phyloP scores from a whole-genome alignment of 2,113 vertebrate genomes.

The Willisornis vidua region DNA sequence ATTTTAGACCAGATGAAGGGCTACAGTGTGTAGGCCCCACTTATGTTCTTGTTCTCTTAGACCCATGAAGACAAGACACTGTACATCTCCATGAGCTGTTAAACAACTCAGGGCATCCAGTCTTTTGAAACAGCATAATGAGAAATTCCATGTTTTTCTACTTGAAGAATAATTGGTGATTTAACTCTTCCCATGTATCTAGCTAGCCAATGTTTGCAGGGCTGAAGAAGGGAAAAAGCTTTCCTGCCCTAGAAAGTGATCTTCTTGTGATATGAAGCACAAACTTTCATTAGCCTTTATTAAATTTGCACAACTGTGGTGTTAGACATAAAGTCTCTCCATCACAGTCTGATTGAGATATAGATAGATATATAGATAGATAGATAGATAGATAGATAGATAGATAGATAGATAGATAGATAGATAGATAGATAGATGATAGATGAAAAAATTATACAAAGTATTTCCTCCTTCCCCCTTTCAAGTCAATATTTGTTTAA shows the following conservation, averaged over 20 bases:
- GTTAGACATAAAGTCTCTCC: not conserved
- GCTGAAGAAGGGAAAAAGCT: not conserved
- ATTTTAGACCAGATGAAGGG: not conserved
- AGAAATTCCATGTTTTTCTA: not conserved
- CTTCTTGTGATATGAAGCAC: not conserved
- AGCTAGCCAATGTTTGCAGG: not conserved
- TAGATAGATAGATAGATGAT: not conserved
- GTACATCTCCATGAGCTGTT: not conserved
- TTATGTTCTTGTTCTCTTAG: not conserved
- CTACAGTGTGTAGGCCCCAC: not conserved
- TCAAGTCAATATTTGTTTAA: not conserved
- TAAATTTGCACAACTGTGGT: not conserved
- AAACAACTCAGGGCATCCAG: not conserved
- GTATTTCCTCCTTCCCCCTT: not conserved
- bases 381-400: not conserved
- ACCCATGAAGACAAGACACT: not conserved
- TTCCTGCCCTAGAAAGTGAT: not conserved
- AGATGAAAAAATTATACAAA: not conserved
- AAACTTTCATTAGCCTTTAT: not conserved
- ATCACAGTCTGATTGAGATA: not conserved
- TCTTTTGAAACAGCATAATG: not conserved
- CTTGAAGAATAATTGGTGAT: not conserved
- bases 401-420: not conserved
- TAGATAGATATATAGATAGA: not conserved
- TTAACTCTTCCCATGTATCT: not conserved